Evolutionary conservation across 2,888 invertebrate species (phyloP), one percentile per base, ranked within the genome.

Genomic region (Kuschelorhynchus macadamiae): DNA sequence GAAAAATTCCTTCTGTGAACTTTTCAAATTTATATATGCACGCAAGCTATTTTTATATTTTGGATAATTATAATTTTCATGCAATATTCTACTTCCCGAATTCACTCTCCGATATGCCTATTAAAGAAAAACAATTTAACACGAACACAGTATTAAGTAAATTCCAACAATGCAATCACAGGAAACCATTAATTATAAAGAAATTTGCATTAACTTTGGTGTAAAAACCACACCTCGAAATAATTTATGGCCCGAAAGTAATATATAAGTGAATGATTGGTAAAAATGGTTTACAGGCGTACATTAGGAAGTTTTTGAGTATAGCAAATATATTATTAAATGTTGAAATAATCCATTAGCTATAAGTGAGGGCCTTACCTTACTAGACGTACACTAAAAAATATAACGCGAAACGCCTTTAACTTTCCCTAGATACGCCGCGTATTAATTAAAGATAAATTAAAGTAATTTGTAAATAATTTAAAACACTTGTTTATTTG

Each of bases 191-290:
- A 53, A 39, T 53, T 53, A 53, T 32, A 17, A 14, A 53, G 52
- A 53, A 53, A 53, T 39, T 20, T 21, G 39, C 36, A 39, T 53
- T 53, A 39, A 53, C 39, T 53, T 36, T 39, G 18, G 21, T 39
- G 39, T 39, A 53, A 39, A 53, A 53, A 39, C 52, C 52, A 21
- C 52, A 39, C 52, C 52, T 53, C 39, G n/a, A 39, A 53, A 53
- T 53, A 53, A 17, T 33, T 53, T 53, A 53, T 41, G 39, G 39
- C 1, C 52, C n/a, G 53, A 53, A 53, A 53, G 53, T 53, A 17
- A 39, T 41, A 53, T 39, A 21, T 9, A 12, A 21, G 14, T 14
- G 21, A 53, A 12, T 12, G 21, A 53, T 53, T 36, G 18, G 14
- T 30, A 30, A 30, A 7, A 30, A 9, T 7, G 4, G 30, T 30